Percentiles rank a stretch among this genome's conserved stretches.
Evolutionary conservation across 2,797 vertebrate species (phyloP).

Genomic region (Dendrocincla tyrannina): DNA sequence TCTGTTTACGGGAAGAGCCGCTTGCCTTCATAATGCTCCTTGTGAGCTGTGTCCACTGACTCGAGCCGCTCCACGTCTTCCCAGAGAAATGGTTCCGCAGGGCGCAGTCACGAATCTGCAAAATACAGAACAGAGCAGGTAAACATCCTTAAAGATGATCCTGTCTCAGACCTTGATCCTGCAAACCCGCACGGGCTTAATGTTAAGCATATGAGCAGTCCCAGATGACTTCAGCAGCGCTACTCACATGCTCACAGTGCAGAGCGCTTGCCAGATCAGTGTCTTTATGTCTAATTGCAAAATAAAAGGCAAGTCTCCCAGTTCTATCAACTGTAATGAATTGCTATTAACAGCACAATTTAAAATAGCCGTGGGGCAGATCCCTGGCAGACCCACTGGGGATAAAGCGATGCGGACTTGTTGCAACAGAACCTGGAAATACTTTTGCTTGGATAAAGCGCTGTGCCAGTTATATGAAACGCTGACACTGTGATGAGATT

Average conservation of each 20-base stretch:
- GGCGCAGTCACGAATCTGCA: neutral
- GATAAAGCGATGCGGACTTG: slow-evolving; percentile 24
- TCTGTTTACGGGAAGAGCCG: neutral
- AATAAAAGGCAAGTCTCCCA: slow-evolving; percentile 36
- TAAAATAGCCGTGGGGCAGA: slow-evolving; percentile 30
- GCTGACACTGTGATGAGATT: neutral
- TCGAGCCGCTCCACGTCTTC: neutral
- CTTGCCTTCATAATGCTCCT: neutral
- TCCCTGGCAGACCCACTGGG: slow-evolving; percentile 17
- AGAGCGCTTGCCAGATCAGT: neutral
- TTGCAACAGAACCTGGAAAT: slow-evolving; percentile 55
- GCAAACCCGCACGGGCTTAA: neutral
- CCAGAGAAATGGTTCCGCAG: neutral
- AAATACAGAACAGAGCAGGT: slow-evolving; percentile 13
- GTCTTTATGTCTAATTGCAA: slow-evolving; percentile 43
- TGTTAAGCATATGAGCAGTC: slow-evolving; percentile 15
- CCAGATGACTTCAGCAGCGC: slow-evolving; percentile 24
- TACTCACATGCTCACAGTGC: neutral
- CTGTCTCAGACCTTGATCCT: neutral
- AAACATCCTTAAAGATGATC: neutral
- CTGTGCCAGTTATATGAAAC: neutral
- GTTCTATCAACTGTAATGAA: slow-evolving; percentile 39
- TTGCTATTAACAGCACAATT: slow-evolving; percentile 24
- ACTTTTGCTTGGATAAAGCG: slow-evolving; percentile 23
- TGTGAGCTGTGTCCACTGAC: neutral